phyloP scores from a whole-genome alignment of 2,113 vertebrate genomes.

The Megaceryle maxima region DNA sequence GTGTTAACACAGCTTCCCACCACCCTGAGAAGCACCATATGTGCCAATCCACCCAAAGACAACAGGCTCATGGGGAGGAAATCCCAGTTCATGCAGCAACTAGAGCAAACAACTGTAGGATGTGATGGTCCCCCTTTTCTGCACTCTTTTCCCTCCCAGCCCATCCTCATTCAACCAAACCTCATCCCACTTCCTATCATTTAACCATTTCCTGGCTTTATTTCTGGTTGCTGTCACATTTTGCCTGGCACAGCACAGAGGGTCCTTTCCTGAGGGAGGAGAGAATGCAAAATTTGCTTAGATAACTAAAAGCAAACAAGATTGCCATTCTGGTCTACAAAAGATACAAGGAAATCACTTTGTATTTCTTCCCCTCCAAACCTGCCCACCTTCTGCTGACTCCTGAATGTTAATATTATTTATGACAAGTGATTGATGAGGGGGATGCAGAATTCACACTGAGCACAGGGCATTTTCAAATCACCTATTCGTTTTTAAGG shows the following conservation, averaged over 20 bases:
- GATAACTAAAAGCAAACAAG: not conserved
- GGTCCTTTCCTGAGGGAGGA: not conserved
- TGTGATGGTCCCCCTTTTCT: not conserved
- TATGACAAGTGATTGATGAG: conserved; percentile 64
- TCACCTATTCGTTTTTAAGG: conserved; percentile 67
- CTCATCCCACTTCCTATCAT: not conserved
- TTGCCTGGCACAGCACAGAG: not conserved
- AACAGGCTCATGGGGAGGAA: not conserved
- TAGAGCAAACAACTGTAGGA: not conserved
- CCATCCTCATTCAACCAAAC: not conserved
- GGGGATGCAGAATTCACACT: conserved; percentile 25
- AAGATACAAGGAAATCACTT: conserved; percentile 38
- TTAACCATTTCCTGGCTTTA: not conserved
- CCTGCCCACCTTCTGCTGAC: conserved; percentile 23
- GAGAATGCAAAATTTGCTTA: not conserved
- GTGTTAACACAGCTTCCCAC: not conserved
- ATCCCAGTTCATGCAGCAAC: fast-evolving
- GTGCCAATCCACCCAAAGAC: not conserved
- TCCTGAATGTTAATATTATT: conserved; percentile 61
- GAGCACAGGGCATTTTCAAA: conserved; percentile 48
- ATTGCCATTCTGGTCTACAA: not conserved
- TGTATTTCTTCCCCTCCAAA: not conserved
- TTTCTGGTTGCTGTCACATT: not conserved
- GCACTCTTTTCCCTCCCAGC: not conserved
- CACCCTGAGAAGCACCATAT: not conserved